Conservation (phyloP, 2,113 vertebrate species). For the Engraulis encrasicolus region DNA sequence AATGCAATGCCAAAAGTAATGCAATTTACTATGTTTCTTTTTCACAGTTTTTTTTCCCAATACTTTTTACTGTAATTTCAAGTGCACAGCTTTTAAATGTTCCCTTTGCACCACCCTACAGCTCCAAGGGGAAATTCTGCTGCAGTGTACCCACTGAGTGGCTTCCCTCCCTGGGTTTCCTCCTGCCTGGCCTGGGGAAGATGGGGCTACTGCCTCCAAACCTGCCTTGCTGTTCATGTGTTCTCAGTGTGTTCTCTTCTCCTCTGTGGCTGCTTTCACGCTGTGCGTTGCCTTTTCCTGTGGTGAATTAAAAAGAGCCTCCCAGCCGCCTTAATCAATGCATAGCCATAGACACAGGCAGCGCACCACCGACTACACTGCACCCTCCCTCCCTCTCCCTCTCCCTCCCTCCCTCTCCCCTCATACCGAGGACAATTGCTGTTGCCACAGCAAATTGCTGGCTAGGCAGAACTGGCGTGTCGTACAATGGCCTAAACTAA, state of each 20-base stretch:
- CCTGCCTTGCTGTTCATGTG: not conserved
- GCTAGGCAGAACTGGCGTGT: no score
- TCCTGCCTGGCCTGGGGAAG: not conserved
- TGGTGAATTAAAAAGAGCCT: not conserved
- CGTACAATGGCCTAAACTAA: no score
- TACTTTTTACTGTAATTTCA: no score
- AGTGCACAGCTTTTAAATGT: constrained; percentile 18
- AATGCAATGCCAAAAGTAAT: no score
- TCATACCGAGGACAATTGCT: not conserved
- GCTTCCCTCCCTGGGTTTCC: constrained; percentile 25
- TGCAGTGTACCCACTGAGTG: not conserved
- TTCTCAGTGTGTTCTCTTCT: not conserved
- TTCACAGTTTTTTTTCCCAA: no score
- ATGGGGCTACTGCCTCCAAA: not conserved
- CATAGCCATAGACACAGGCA: not conserved
- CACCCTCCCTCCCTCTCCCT: not conserved
- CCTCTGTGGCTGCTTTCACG: not conserved
- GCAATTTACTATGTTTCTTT: no score
- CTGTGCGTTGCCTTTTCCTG: not conserved
- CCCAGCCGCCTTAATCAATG: not conserved
- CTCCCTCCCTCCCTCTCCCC: not conserved
- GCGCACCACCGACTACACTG: not conserved
- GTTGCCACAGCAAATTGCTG: no score
- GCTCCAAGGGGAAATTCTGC: constrained; percentile 56
- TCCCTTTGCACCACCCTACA: constrained; percentile 18